A percentile compares a stretch with the other conserved stretches of the same genome.
These are phyloP conservation scores for Gouania willdenowi DNA, from an alignment of 2,797 vertebrate species.

Conservation along the genomic window DNA sequence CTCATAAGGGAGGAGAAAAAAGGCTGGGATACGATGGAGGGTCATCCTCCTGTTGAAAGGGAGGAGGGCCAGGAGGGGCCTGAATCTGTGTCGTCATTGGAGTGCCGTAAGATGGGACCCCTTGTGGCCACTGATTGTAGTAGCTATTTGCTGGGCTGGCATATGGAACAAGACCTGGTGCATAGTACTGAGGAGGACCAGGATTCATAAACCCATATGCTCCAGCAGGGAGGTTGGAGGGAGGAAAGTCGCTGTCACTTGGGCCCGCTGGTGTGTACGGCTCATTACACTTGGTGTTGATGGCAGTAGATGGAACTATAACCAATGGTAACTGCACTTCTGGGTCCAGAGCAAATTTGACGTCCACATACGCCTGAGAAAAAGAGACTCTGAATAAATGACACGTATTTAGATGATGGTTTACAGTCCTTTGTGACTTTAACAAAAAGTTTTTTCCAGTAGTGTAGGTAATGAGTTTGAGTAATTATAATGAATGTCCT, in stretches of 20 bases:
- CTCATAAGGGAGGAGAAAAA: neutral
- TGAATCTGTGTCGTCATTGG: neutral
- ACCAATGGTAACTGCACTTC: conserved; percentile 38
- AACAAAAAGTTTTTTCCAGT: no score
- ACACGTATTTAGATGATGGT: no score
- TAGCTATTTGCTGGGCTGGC: neutral
- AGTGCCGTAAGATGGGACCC: neutral
- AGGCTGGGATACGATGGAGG: conserved; percentile 21
- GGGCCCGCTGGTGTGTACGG: conserved; percentile 4
- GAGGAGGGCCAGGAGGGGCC: conserved; percentile 9
- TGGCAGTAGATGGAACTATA: conserved; percentile 1
- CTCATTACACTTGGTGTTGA: neutral
- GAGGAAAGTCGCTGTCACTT: conserved; percentile 31
- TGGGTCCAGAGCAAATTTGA: conserved; percentile 46
- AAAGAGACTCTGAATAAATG: neutral
- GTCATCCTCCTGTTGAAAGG: neutral
- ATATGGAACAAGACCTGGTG: conserved; percentile 3
- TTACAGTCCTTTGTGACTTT: no score
- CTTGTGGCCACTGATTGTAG: conserved; percentile 8
- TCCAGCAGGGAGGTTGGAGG: neutral
- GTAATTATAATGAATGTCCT: neutral
- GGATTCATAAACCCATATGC: conserved; percentile 8
- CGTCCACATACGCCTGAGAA: conserved; percentile 52
- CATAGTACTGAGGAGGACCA: conserved; percentile 2
- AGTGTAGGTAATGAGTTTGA: no score